Evolutionary conservation across 2,888 invertebrate genomes (phyloP).

Genomic region (Coleophora flavipennella): DNA sequence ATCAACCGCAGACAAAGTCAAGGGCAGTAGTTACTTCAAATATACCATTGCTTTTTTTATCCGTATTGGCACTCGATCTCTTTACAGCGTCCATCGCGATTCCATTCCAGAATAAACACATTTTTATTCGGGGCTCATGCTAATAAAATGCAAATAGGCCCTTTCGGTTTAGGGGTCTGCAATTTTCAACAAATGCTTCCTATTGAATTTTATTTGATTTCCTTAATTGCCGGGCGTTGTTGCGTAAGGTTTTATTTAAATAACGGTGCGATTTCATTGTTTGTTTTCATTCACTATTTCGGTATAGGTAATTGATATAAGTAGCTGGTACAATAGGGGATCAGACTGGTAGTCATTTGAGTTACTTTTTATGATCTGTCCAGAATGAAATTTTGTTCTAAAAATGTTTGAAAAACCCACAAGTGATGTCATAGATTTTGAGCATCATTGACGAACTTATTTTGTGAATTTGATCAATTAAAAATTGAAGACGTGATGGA

Average conservation of each 20-base stretch:
- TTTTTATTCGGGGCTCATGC: slow-evolving; percentile 63
- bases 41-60: slow-evolving; percentile 39
- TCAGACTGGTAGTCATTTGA: too few species aligned
- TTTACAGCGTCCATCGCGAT: slow-evolving; percentile 50
- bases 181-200: slow-evolving; percentile 61
- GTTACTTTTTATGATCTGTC: too few species aligned
- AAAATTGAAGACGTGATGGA: too few species aligned
- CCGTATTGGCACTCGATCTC: slow-evolving; percentile 48
- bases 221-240: slow-evolving; percentile 48
- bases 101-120: slow-evolving; percentile 62
- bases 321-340: too few species aligned
- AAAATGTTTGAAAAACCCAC: too few species aligned
- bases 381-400: too few species aligned
- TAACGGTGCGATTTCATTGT: neutral
- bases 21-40: slow-evolving; percentile 16
- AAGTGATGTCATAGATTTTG: too few species aligned
- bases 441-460: too few species aligned
- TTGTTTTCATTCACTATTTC: neutral
- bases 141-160: slow-evolving; percentile 66
- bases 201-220: slow-evolving; percentile 59
- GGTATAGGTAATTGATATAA: too few species aligned
- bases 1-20: too few species aligned
- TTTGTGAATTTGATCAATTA: too few species aligned
- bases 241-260: slow-evolving; percentile 7
- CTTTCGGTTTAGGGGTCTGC: slow-evolving; percentile 59